phyloP scores from a whole-genome alignment of 2,888 invertebrate genomes.

The Tricholauxania praeusta region DNA sequence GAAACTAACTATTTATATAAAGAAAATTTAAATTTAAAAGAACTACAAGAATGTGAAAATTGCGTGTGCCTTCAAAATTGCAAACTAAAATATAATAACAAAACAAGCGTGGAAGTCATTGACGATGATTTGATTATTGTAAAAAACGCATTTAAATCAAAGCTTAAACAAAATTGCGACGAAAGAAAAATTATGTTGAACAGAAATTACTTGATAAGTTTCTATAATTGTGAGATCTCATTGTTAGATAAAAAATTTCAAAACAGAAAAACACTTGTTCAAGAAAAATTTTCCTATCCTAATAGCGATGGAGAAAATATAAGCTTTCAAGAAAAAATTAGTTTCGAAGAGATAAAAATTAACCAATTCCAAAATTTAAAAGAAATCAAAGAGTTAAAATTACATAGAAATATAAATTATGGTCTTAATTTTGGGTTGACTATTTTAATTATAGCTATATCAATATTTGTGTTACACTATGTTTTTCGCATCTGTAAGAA shows the following conservation, averaged over 20 bases:
- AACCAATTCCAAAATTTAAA: constrained; percentile 20
- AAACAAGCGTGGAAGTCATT: constrained; percentile 3
- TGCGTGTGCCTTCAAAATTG: neutral
- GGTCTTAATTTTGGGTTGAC: neutral
- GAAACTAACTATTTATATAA: neutral
- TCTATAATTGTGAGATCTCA: constrained; percentile 5
- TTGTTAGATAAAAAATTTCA: neutral
- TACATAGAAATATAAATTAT: constrained; percentile 9
- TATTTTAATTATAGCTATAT: too few relatives aligned
- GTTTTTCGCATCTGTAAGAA: too few relatives aligned
- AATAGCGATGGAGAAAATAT: constrained; percentile 11
- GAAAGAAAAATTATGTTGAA: constrained; percentile 15
- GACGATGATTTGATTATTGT: constrained; percentile 30
- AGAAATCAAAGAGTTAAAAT: too few relatives aligned
- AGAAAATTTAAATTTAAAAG: constrained; percentile 7
- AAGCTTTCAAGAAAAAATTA: constrained; percentile 16
- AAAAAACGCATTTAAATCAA: constrained; percentile 22
- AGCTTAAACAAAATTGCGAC: too few relatives aligned
- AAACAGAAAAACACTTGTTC: neutral
- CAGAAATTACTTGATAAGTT: constrained; percentile 27
- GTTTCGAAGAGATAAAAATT: constrained; percentile 22
- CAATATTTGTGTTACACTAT: too few relatives aligned
- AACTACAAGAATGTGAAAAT: neutral
- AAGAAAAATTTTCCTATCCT: neutral
- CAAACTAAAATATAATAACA: neutral